Base-by-base conservation (phyloP, 1,140 invertebrate species). In the Pseudomyrmex dendroicus region DNA sequence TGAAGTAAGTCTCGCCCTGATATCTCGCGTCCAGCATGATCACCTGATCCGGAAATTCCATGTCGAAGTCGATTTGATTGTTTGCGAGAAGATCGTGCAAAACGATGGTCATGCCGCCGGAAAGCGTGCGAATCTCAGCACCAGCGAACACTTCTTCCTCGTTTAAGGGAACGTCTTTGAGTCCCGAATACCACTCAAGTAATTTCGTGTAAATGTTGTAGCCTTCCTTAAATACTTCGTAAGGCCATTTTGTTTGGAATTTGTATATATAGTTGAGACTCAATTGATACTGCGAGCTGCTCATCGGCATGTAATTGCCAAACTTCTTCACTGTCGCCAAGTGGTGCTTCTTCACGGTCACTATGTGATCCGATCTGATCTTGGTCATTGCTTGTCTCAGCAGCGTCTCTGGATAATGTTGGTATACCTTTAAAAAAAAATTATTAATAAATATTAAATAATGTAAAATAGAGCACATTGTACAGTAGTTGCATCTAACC, bases 331-430 rank as follows among this genome's bases (percentile, higher is more conserved):
- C 83, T 0, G 89, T 74, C 66, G 89, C 86, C 83, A 91, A 87
- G 17, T 93, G 94, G 12, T 86, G 91, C 78, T 95, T 96, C 46
- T 95, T 95, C 17, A 93, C 83, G 0, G 95, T 94, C 0, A 96
- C 94, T 91, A 97, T 95, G 22, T 95, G 95, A 84, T 96, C 95
- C 0, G 92, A 80, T 5, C 95, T 92, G 4, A 96, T 94, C 85
- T 96, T 95, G 0, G 93, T 90, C 84, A 97, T 95, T 0, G 96
- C 96, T 0, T 93, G 93, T 62, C 95, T 91, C 1, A 97, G 89
- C 0, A 96, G 88, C 56, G 92, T 93, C 73, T 97, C 96, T 0
- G 96, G 95, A 92, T 96, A 97, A 82, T 96, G 95, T 84, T 97
- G 96, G 86, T 97, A 97, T 44, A 97, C 95, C 76, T 80, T 70